These are phyloP conservation scores for Lagorchestes hirsutus DNA, from an alignment of 2,797 vertebrate species.

Conservation along the genomic window DNA sequence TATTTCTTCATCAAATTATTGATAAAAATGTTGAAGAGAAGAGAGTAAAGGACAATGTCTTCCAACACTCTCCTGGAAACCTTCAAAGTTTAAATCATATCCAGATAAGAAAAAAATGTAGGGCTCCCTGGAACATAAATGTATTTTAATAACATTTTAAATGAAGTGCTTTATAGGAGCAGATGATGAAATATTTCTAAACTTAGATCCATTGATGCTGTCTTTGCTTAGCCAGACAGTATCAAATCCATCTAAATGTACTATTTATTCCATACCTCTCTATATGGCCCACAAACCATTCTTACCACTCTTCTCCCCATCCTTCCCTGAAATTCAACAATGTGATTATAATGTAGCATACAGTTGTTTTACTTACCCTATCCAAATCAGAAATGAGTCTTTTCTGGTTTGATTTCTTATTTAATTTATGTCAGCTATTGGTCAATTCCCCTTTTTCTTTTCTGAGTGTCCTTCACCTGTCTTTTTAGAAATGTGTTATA, in stretches of 20 bases:
- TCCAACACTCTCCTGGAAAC: not conserved
- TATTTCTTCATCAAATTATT: not conserved
- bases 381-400: not conserved
- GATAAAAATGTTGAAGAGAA: not conserved
- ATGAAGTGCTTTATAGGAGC: not conserved
- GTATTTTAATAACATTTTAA: not conserved
- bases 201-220: not conserved
- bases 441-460: not conserved
- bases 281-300: not conserved
- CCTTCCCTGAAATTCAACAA: not conserved
- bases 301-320: not conserved
- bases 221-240: not conserved
- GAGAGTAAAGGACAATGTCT: not conserved
- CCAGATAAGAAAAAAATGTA: not conserved
- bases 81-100: not conserved
- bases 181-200: not conserved
- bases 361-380: not conserved
- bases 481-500: not conserved
- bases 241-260: not conserved
- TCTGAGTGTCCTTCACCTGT: not conserved
- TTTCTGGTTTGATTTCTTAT: not conserved
- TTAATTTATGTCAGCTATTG: not conserved
- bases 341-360: not conserved
- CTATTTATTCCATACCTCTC: not conserved
- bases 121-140: not conserved